phyloP scores from a whole-genome alignment of 1,140 invertebrate species.

The Heliconius nattereri region DNA sequence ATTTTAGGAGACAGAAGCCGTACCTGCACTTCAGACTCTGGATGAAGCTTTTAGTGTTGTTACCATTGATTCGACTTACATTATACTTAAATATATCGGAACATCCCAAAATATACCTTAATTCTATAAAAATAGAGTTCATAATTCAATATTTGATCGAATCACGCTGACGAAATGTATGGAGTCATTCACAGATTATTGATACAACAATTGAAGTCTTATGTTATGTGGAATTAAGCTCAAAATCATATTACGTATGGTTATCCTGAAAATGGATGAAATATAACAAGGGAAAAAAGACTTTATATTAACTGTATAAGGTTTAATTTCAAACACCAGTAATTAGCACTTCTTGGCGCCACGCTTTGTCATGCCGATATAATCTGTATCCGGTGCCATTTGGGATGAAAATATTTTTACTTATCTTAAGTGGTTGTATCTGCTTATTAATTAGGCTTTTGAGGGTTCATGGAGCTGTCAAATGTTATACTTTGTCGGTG shows the following conservation, averaged over 20 bases:
- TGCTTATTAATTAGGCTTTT: constrained; percentile 79
- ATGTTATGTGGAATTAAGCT: constrained; percentile 11
- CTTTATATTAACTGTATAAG: constrained; percentile 12
- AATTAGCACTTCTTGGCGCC: constrained; percentile 61
- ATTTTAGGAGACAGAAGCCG: constrained; percentile 77
- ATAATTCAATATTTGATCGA: constrained; percentile 22
- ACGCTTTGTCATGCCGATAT: constrained; percentile 78
- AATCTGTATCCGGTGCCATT: constrained; percentile 78
- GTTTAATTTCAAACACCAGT: constrained; percentile 35
- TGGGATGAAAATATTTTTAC: constrained; percentile 80
- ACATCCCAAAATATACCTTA: constrained; percentile 41
- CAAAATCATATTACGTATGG: constrained; percentile 25
- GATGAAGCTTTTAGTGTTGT: constrained; percentile 72
- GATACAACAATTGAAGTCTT: constrained; percentile 24
- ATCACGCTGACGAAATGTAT: constrained; percentile 47
- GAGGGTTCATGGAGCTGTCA: constrained; percentile 75
- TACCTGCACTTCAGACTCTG: constrained; percentile 75
- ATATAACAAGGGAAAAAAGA: constrained; percentile 15
- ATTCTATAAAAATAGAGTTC: neutral
- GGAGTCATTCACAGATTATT: constrained; percentile 21
- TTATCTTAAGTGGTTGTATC: constrained; percentile 81
- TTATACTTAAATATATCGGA: constrained; percentile 55
- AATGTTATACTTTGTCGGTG: constrained; percentile 74
- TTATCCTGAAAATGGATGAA: constrained; percentile 5
- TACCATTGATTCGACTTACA: constrained; percentile 57